Evolutionary conservation across 2,797 vertebrate species (phyloP).

Genomic region (Glossophaga mutica): DNA sequence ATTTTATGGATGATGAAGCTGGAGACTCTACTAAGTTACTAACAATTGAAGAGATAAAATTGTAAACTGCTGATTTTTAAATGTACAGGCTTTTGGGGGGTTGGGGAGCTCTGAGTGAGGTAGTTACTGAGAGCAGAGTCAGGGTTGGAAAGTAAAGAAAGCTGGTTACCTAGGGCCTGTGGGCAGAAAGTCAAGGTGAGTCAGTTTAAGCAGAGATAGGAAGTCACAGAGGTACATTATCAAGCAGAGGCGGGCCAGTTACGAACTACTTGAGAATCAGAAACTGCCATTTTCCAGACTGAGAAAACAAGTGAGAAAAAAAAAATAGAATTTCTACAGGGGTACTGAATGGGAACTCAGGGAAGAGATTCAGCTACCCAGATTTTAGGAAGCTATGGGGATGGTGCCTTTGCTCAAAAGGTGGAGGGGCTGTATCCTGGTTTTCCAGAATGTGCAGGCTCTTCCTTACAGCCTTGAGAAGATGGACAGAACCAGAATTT

Average conservation of each 20-base stretch:
- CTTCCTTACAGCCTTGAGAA: not conserved
- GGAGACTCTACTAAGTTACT: not conserved
- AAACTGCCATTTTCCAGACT: not conserved
- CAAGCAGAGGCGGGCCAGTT: not conserved
- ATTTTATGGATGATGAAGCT: not conserved
- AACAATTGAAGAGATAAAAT: not conserved
- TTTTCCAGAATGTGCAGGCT: not conserved
- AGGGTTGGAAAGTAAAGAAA: not conserved
- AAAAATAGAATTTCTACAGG: not conserved
- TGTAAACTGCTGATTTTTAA: not conserved
- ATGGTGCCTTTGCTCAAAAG: not conserved
- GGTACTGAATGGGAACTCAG: not conserved
- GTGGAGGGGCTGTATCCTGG: not conserved
- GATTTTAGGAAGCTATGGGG: not conserved
- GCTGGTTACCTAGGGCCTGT: accelerated
- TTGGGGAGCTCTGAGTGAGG: not conserved
- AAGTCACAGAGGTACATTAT: not conserved
- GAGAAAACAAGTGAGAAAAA: not conserved
- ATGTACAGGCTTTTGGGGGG: not conserved
- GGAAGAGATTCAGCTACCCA: not conserved
- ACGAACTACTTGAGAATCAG: not conserved
- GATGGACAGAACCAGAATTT: not conserved
- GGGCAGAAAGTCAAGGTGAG: not conserved
- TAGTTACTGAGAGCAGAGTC: not conserved
- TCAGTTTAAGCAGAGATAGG: not conserved